Percentiles rank a stretch among this genome's conserved stretches.
These are phyloP conservation scores for Xenopus petersii DNA, from an alignment of 2,797 vertebrate species.

Conservation along the genomic window DNA sequence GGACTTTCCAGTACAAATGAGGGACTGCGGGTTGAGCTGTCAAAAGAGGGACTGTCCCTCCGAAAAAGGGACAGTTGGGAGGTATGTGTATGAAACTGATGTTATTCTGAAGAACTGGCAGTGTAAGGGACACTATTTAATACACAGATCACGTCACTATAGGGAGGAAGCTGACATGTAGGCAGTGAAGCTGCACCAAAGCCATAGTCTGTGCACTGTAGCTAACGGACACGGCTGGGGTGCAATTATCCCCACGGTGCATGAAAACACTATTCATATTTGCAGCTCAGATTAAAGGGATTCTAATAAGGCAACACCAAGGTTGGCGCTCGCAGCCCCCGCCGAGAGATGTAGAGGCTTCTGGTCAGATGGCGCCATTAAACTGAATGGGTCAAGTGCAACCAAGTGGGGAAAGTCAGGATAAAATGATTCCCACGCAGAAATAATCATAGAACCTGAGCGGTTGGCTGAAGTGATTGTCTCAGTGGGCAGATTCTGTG, in stretches of 20 bases:
- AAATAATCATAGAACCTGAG: background rate
- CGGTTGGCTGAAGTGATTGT: background rate
- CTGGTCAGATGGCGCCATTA: background rate
- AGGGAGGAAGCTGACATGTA: too few species aligned
- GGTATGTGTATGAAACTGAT: too few species aligned
- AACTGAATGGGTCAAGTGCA: conserved; percentile 2
- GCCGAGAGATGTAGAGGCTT: background rate
- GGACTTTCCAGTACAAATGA: too few species aligned
- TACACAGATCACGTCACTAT: too few species aligned
- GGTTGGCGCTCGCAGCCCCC: background rate
- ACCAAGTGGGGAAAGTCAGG: background rate
- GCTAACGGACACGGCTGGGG: background rate
- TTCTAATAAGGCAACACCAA: background rate
- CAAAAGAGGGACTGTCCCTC: too few species aligned
- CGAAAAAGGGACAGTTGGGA: too few species aligned
- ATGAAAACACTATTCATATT: background rate
- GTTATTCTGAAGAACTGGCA: too few species aligned
- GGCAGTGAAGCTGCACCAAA: too few species aligned
- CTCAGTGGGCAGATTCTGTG: background rate
- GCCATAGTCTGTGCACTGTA: too few species aligned
- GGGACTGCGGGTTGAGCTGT: too few species aligned
- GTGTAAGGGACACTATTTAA: too few species aligned
- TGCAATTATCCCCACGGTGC: background rate
- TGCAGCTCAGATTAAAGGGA: background rate
- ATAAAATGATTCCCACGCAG: background rate